Base-by-base conservation (phyloP, 1,140 invertebrate genomes). In the Drosophila murphyi region DNA sequence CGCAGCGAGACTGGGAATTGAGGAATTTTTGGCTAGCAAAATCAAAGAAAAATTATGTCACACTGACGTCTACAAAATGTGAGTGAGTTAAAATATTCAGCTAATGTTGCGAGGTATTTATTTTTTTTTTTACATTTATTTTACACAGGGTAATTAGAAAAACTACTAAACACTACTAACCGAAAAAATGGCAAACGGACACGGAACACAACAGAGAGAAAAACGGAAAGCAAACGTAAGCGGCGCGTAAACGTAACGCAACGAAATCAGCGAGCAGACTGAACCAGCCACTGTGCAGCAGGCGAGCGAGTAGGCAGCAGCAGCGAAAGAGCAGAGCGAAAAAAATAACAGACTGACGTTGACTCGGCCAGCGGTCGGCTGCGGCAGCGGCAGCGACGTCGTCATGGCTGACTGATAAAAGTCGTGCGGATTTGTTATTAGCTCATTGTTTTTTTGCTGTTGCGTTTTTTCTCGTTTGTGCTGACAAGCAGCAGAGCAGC, bases 231-330 rank as follows among this genome's bases (percentile, higher is more conserved):
- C 68, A 72, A 20, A 72, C 60, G 69, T 63, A 70, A 62, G 61
- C 20, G 20, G 20, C 20, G 20, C 65, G 70, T 47, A 74, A 79
- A 85, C 70, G 81, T 76, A 85, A 88, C 83, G 83, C 57, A 76
- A 79, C 83, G 83, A 88, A 87, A 75, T 77, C 72, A 88, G 77
- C 72, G 80, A 83, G 70, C 85, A 83, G 85, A 87, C 83, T 88
- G 77, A 87, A 88, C 80, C 68, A 60, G 68, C 73, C 43, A 51
- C 64, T 82, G 82, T 76, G 67, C 83, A 82, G 54, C 67, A 51
- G 63, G 39, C 69, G 70, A 72, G 76, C 72, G 72, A 74, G 52
- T 62, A 74, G 67, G 57, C 57, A 69, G 20, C 20, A 20, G 20
- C 20, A 20, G 20, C 20, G 20, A 69, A 63, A 57, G 65, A 73